Conservation (phyloP, 2,888 invertebrate species). For the Pseudoips prasinana region DNA sequence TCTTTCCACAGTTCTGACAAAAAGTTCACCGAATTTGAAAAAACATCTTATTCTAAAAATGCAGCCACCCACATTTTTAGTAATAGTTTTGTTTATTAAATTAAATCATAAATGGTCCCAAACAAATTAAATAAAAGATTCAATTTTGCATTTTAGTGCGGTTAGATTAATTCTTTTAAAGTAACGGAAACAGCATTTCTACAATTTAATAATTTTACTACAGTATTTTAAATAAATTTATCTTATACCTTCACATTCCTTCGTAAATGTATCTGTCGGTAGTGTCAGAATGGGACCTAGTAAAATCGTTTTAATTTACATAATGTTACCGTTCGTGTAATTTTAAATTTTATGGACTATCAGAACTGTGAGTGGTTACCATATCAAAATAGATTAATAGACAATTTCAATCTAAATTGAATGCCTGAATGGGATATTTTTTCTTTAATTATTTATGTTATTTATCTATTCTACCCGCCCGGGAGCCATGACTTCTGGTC, state of each 20-base stretch:
- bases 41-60: too few relatives aligned
- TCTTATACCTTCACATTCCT: too few relatives aligned
- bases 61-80: too few relatives aligned
- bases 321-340: slow-evolving; percentile 59
- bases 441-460: too few relatives aligned
- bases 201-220: slow-evolving; percentile 35
- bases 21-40: too few relatives aligned
- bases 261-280: too few relatives aligned
- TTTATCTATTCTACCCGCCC: too few relatives aligned
- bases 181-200: slow-evolving; percentile 36
- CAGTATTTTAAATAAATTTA: slow-evolving; percentile 26
- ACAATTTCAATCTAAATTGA: slow-evolving; percentile 11
- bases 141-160: slow-evolving; percentile 18
- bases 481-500: too few relatives aligned
- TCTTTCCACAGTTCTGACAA: too few relatives aligned
- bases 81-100: too few relatives aligned
- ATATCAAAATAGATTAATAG: slow-evolving; percentile 30
- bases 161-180: slow-evolving; percentile 37
- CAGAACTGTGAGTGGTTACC: slow-evolving; percentile 37
- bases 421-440: too few relatives aligned
- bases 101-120: background rate
- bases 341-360: slow-evolving; percentile 63
- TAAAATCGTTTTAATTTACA: slow-evolving; percentile 54
- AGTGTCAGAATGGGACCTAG: slow-evolving; percentile 36
- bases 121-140: slow-evolving; percentile 10